Base-by-base conservation (phyloP, 2,113 vertebrate genomes). In the Grammomys dolichurus region DNA sequence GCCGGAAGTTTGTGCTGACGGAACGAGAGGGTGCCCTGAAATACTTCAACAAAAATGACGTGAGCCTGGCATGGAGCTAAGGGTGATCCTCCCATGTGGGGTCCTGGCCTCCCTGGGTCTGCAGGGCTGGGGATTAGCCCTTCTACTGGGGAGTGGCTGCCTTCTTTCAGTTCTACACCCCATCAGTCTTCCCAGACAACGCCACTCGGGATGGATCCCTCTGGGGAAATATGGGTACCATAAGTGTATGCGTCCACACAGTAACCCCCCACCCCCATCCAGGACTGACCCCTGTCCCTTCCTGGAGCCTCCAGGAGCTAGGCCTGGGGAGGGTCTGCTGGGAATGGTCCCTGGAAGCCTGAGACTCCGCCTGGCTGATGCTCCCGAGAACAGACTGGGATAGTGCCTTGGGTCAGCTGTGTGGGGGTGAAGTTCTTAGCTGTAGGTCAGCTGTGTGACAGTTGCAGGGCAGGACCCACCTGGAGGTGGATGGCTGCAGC, bases 11-110 rank as follows among this genome's bases (percentile, higher is more conserved):
- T 0, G 99, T 99, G 90, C 98, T 99, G 72, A 99, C 99, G 0
- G 99, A 99, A 96, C 98, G 99, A 60, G 99, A 99, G 98, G 99
- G 99, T 0, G 99, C 99, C 0, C 98, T 99, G 90, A 99, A 99
- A 94, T 99, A 99, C 96, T 99, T 99, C 98, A 99, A 99, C 99
- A 99, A 99, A 95, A 99, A 99, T 1, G 99, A 99, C 0, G 99
- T 99, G 97, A 99, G 99, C 28, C 17, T 12, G 14, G 14, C 63
- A 8, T 3, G 14, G 85, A 43, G 86, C 0, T 0, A 2, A 20
- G 67, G 54, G 9, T 56, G 16, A 48, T 2, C 43, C 14, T 56
- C 36, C 1, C 0, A 16, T 46, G 26, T 7, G 2, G 93, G 2
- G 3, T 67, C 33, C 43, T 43, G 7, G 31, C 63, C 33, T 24